Percentiles rank a stretch among this genome's conserved stretches.
Conservation (phyloP, 30 jellyfish, hydroid and myxozoan species). For the Chironex yamaguchii region DNA sequence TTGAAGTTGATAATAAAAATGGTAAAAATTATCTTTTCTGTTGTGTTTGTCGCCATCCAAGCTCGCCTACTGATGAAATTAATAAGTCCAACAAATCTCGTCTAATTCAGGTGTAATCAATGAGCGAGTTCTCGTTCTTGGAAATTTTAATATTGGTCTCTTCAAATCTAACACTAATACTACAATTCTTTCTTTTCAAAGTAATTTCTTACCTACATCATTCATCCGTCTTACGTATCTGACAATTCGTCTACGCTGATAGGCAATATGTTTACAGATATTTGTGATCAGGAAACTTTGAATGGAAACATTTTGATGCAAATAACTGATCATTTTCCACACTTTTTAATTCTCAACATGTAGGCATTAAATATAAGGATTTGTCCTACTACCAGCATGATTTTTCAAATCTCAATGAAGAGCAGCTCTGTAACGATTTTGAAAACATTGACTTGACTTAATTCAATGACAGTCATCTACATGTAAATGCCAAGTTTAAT, state of each 20-base stretch:
- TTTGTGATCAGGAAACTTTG: slow-evolving; percentile 34
- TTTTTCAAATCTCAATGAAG: slow-evolving; percentile 5
- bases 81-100: neutral
- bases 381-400: slow-evolving; percentile 47
- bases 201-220: slow-evolving; percentile 37
- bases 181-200: slow-evolving; percentile 31
- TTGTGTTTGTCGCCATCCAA: neutral
- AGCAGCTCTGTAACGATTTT: too few relatives aligned
- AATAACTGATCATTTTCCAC: slow-evolving; percentile 46
- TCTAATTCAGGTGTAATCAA: neutral
- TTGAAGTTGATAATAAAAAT: neutral
- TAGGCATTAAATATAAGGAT: slow-evolving; percentile 6
- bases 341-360: slow-evolving; percentile 33
- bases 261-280: slow-evolving; percentile 60
- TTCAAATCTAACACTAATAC: neutral
- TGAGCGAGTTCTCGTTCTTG: neutral
- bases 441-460: too few relatives aligned
- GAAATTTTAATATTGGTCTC: too few relatives aligned
- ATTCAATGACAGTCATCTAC: too few relatives aligned
- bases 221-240: slow-evolving; percentile 60
- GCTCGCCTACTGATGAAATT: neutral
- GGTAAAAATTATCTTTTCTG: neutral
- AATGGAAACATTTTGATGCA: slow-evolving; percentile 47
- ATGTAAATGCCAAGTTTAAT: too few relatives aligned
- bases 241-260: slow-evolving; percentile 57